Evolutionary conservation across 2,888 invertebrate species (phyloP).

Genomic region (Yponomeuta sedellus): DNA sequence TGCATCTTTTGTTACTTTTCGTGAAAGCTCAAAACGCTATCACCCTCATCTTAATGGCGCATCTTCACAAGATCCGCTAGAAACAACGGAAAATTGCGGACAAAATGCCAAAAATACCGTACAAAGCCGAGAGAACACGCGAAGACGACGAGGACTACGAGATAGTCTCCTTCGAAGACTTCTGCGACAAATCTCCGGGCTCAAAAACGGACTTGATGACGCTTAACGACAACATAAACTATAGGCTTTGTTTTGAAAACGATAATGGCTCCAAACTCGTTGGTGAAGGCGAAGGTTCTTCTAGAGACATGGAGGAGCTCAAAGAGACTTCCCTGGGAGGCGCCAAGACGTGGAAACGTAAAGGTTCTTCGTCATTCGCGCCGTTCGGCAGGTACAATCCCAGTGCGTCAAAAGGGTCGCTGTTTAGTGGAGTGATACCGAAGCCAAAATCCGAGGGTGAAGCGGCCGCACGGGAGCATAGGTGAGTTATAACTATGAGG

Average conservation of each 20-base stretch:
- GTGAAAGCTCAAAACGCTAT: neutral
- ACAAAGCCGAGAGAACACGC: constrained; percentile 57
- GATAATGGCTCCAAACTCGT: constrained; percentile 45
- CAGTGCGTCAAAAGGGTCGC: constrained; percentile 40
- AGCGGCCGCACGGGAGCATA: constrained; percentile 46
- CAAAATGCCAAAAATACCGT: constrained; percentile 68
- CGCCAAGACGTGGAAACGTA: constrained; percentile 50
- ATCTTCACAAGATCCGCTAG: neutral
- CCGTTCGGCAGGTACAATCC: constrained; percentile 54
- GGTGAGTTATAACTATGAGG: constrained; percentile 34
- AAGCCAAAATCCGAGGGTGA: constrained; percentile 51
- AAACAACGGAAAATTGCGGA: neutral
- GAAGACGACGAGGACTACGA: constrained; percentile 66
- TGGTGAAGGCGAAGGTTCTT: constrained; percentile 55
- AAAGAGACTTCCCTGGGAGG: constrained; percentile 63
- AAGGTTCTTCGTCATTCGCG: constrained; percentile 50
- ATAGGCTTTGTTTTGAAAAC: constrained; percentile 65
- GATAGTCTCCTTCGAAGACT: constrained; percentile 77
- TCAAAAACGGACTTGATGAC: constrained; percentile 74
- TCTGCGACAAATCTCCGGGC: constrained; percentile 73
- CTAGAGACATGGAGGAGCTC: constrained; percentile 41
- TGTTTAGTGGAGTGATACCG: constrained; percentile 58
- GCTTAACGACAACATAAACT: constrained; percentile 71
- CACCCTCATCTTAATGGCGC: neutral
- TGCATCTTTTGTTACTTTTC: neutral